Evolutionary conservation across 1,140 invertebrate genomes (phyloP), one percentile per base, ranked within the genome.

Genomic region (Drosophila novamexicana): DNA sequence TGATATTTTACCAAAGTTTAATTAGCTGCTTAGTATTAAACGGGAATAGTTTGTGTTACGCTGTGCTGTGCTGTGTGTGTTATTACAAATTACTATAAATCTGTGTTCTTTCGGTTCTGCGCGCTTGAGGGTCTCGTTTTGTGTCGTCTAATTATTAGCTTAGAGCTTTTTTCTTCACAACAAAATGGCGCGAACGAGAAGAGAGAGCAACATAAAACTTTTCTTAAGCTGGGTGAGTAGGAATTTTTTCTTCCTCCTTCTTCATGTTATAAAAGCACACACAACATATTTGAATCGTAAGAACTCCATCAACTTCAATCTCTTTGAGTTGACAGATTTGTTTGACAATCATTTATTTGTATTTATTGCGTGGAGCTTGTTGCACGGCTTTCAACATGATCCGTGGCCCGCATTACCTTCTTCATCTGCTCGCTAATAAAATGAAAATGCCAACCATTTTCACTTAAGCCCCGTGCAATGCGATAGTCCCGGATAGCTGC

Each of bases 371-470:
- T 22, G 16, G 7, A 14, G 56, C 68, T 56, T 71, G 61, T 83
- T 76, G 53, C 76, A 9, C 32, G 56, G 63, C 71, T 74, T 81
- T 70, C 32, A 39, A 59, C 73, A 75, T 45, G 71, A 66, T 42
- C 64, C 37, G 34, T 61, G 39, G 29, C 40, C 40, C 47, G 32
- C 7, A 37, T 49, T 44, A 72, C 57, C 79, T 78, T 70, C 65
- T 53, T 56, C 29, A 32, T 49, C 75, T 56, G 50, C 39, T 32
- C 18, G 58, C 75, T 88, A 86, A 88, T 86, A 77, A 77, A 79
- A 88, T 86, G 82, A 83, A 88, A 88, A 88, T 83, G 62, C 82
- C 76, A 82, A 68, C 75, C 83, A 88, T 86, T 86, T 82, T 64
- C 83, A 88, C 82, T 88, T 77, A 53, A 77, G 71, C 45, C 34